These are phyloP conservation scores for Aurelia coerulea DNA, from an alignment of 30 jellyfish, hydroid and myxozoan species.

Conservation along the genomic window DNA sequence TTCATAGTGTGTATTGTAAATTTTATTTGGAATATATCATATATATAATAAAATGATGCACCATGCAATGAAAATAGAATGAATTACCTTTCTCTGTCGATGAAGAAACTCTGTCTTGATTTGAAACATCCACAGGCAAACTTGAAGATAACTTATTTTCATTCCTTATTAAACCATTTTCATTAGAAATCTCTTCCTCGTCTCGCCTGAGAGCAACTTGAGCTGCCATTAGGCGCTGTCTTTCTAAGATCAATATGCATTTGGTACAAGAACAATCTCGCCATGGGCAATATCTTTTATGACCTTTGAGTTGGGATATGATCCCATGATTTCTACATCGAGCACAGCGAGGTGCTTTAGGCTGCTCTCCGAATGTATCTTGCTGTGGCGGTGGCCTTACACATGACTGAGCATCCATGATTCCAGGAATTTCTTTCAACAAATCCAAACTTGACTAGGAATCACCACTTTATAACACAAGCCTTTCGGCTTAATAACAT, in stretches of 20 bases:
- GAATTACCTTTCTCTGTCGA: constrained; percentile 63
- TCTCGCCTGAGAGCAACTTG: constrained; percentile 85
- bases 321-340: constrained; percentile 88
- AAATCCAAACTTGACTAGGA: no score
- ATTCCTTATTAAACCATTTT: constrained; percentile 39
- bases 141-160: constrained; percentile 5
- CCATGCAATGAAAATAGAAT: no score
- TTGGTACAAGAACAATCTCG: constrained; percentile 84
- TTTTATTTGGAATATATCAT: no score
- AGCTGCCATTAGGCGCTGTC: constrained; percentile 94
- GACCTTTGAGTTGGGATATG: constrained; percentile 87
- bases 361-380: constrained; percentile 67
- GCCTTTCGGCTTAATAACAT: no score
- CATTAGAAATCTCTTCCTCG: constrained; percentile 75
- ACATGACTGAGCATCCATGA: constrained; percentile 66
- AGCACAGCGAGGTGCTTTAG: constrained; percentile 92
- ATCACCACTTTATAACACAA: no score
- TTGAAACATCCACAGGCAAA: constrained; percentile 14
- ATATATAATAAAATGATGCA: no score
- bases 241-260: constrained; percentile 76
- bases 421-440: neutral
- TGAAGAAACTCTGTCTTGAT: constrained; percentile 61
- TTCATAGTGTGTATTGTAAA: no score
- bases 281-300: constrained; percentile 87
- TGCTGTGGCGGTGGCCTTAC: constrained; percentile 41